phyloP scores from a whole-genome alignment of 2,888 invertebrate species.

The Xylocampa areola region DNA sequence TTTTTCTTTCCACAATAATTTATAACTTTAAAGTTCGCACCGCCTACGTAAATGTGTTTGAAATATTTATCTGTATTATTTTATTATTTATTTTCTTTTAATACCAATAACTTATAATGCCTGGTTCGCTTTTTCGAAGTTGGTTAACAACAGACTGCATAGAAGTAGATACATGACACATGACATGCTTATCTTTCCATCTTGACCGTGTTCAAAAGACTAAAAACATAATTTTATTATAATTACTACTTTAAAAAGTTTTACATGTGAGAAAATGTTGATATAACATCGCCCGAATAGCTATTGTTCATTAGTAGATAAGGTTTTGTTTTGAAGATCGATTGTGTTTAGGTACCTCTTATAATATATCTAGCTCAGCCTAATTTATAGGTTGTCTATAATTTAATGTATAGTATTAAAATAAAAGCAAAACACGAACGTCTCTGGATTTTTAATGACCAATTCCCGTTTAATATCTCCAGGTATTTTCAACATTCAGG shows the following conservation, averaged over 20 bases:
- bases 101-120: neutral
- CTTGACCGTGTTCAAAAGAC: constrained; percentile 33
- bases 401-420: constrained; percentile 58
- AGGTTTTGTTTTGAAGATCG: constrained; percentile 44
- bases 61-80: too few relatives aligned
- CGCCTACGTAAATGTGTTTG: too few relatives aligned
- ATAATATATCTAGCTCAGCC: constrained; percentile 49
- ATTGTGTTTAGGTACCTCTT: constrained; percentile 52
- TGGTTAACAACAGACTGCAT: constrained; percentile 7
- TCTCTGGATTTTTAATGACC: constrained; percentile 17
- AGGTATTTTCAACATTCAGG: too few relatives aligned
- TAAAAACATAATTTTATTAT: constrained; percentile 41
- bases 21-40: too few relatives aligned
- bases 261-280: constrained; percentile 39
- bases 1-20: too few relatives aligned
- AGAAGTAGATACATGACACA: constrained; percentile 21
- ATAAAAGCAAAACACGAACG: constrained; percentile 53
- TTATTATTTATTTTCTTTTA: constrained; percentile 38
- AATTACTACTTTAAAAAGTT: constrained; percentile 37
- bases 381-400: constrained; percentile 50
- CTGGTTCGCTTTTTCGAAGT: neutral
- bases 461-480: too few relatives aligned
- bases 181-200: constrained; percentile 44
- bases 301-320: constrained; percentile 39
- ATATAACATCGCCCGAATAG: constrained; percentile 21